Conservation (phyloP, 1,140 invertebrate species). For the Achroia grisella region DNA sequence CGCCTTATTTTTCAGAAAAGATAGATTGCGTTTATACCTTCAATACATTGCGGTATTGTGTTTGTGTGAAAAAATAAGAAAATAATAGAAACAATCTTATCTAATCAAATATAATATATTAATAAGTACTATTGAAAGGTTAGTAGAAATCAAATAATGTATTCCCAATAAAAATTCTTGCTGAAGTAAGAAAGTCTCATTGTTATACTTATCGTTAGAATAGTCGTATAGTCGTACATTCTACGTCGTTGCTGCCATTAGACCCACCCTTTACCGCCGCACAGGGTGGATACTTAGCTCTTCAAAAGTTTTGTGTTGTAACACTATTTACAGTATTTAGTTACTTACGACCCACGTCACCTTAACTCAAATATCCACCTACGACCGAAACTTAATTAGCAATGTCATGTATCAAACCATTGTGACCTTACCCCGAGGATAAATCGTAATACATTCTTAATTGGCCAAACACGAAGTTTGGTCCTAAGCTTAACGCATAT, state of each 20-base stretch:
- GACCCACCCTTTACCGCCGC: not conserved
- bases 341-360: slow-evolving; percentile 2
- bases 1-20: too few relatives aligned
- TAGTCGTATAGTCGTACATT: not conserved
- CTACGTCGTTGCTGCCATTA: slow-evolving; percentile 6
- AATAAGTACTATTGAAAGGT: slow-evolving; percentile 9
- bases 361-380: not conserved
- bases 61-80: not conserved
- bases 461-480: not conserved
- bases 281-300: not conserved
- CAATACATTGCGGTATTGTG: not conserved
- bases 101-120: not conserved
- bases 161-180: too few relatives aligned
- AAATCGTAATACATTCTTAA: not conserved
- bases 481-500: not conserved
- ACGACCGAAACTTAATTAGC: not conserved
- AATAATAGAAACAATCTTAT: not conserved
- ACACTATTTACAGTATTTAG: not conserved
- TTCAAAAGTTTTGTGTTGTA: not conserved
- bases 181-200: too few relatives aligned
- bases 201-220: too few relatives aligned
- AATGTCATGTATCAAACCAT: too few relatives aligned
- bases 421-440: too few relatives aligned
- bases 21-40: not conserved
- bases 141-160: too few relatives aligned